phyloP scores from a whole-genome alignment of 2,113 vertebrate species.

The Camelus dromedarius region DNA sequence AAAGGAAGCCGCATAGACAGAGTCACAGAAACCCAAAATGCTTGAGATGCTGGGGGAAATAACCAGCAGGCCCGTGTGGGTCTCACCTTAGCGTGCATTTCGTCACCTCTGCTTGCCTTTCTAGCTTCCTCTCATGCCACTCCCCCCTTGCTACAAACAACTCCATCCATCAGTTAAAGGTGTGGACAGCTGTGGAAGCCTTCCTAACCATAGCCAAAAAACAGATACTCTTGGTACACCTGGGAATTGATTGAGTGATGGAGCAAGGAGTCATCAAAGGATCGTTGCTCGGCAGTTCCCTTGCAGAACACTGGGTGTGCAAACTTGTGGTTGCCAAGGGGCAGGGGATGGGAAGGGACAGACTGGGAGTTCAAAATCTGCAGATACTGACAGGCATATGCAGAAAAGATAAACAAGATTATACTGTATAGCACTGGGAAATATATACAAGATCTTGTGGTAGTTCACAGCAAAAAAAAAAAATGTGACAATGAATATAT shows the following conservation, averaged over 20 bases:
- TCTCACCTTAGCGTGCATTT: background rate
- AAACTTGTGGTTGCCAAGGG: too few relatives aligned
- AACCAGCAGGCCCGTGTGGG: accelerated
- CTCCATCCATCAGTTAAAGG: background rate
- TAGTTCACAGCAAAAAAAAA: too few relatives aligned
- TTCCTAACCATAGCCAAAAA: background rate
- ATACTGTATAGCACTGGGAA: too few relatives aligned
- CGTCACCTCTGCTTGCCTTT: background rate
- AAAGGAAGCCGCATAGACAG: background rate
- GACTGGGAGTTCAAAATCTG: too few relatives aligned
- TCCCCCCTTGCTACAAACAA: background rate
- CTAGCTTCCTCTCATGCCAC: background rate
- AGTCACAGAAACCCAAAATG: background rate
- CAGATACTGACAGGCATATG: too few relatives aligned
- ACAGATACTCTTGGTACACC: background rate
- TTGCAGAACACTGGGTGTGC: background rate
- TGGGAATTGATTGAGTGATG: background rate
- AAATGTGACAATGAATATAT: too few relatives aligned
- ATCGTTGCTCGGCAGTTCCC: background rate
- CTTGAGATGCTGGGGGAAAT: background rate
- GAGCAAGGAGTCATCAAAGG: background rate
- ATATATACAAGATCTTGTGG: too few relatives aligned
- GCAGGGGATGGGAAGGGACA: too few relatives aligned
- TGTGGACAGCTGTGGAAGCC: background rate
- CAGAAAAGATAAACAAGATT: too few relatives aligned